Evolutionary conservation across 2,797 vertebrate species (phyloP), one percentile per base, ranked within the genome.

Genomic region (Furcifer pardalis): DNA sequence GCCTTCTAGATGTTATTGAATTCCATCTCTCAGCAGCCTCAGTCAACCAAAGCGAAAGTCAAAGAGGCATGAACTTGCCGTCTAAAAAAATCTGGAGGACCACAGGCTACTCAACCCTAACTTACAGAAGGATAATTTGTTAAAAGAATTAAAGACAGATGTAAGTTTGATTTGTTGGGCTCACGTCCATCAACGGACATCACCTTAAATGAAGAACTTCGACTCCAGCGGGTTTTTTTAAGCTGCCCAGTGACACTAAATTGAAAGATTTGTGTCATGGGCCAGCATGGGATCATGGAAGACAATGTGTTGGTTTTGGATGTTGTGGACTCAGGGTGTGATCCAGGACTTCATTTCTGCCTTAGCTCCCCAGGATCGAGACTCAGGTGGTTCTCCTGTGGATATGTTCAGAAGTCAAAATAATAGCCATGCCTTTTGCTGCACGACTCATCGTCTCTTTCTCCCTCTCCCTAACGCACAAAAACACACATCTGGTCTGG

Each of bases 241-340:
- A n/a, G n/a, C n/a, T 30, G 46, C 49, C 65, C 65, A 32, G 23
- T 44, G 79, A 44, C 66, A 72, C 37, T 72, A 9, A 59, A 68
- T 35, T 59, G 52, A 72, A 81, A 81, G 79, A 42, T 42, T 52
- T 71, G 68, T 72, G 66, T 60, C 79, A 60, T 81, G 23, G 1
- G 65, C 35, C 79, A 8, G 46, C 79, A 5, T 40, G 46, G 15
- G 66, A 13, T 49, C 46, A 30, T 59, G 62, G 25, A 9, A 37
- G 13, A 49, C 10, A 59, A 35, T 42, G 8, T 81, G 46, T 81
- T 81, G 46, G 23, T 71, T 69, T 81, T 81, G 79, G 79, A 81
- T 37, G 4, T 2, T 37, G 32, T 69, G 37, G 46, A 40, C 25
- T 59, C 17, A 42, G 46, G 63, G 56, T 12, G 46, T 10, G 37